Evolutionary conservation across 1,140 invertebrate species (phyloP).

Genomic region (Eufriesea mexicana): DNA sequence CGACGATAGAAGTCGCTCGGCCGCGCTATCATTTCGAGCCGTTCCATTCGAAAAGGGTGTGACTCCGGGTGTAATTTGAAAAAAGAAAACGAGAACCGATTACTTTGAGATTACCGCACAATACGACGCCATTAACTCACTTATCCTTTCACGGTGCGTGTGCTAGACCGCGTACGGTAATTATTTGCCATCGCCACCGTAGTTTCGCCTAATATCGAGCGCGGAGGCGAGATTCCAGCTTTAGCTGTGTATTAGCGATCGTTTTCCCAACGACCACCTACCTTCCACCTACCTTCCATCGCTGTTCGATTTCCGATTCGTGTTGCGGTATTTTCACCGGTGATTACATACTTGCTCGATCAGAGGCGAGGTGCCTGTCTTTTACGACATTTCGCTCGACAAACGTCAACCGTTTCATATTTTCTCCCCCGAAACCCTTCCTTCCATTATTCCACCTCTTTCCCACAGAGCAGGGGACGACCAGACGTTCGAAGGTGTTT

Average conservation of each 20-base stretch:
- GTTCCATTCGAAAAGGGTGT: conserved; percentile 77
- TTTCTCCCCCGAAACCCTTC: too few species aligned
- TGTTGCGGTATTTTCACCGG: conserved; percentile 2
- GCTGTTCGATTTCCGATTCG: neutral
- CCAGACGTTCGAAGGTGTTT: conserved; percentile 45
- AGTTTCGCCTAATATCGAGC: conserved; percentile 13
- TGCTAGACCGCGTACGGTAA: conserved; percentile 31
- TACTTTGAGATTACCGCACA: conserved; percentile 71
- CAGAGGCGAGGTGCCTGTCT: neutral
- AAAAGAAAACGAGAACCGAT: conserved; percentile 61
- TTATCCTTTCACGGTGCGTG: conserved; percentile 64
- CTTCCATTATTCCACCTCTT: too few species aligned
- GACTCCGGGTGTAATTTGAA: conserved; percentile 75
- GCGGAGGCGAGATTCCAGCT: neutral
- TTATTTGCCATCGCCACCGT: conserved; percentile 49
- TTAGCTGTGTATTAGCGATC: neutral
- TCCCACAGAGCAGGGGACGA: too few species aligned
- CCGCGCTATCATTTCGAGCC: conserved; percentile 77
- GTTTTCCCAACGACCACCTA: neutral
- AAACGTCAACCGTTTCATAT: neutral
- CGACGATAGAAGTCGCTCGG: conserved; percentile 71
- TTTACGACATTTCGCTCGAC: too few species aligned
- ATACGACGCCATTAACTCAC: conserved; percentile 68
- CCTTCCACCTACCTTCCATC: neutral
- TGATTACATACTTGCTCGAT: neutral